Conservation (phyloP, 2,113 vertebrate species). For the Crotalus tigris region DNA sequence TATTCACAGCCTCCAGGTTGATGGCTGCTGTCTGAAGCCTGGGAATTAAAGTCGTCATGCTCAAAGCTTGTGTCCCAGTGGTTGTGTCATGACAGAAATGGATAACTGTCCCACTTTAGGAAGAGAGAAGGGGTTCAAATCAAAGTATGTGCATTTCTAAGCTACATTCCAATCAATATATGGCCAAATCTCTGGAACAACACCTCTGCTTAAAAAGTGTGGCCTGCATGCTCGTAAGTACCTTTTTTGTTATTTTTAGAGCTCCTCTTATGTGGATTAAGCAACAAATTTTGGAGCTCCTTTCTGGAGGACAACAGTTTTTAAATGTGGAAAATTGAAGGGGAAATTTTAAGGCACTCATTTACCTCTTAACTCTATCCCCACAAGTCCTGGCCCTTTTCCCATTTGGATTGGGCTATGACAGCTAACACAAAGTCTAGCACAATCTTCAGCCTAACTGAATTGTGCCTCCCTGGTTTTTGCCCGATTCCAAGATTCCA, state of each 20-base stretch:
- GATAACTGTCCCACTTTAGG: not conserved
- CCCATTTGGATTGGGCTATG: too few relatives aligned
- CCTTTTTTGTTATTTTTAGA: not conserved
- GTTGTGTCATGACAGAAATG: not conserved
- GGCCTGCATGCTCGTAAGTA: not conserved
- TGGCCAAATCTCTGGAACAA: not conserved
- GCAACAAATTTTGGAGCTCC: not conserved
- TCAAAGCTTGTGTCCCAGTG: not conserved
- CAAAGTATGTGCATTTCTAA: not conserved
- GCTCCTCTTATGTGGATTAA: not conserved
- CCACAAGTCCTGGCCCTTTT: too few relatives aligned
- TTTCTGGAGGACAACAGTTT: not conserved
- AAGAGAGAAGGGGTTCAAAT: not conserved
- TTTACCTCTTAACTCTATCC: too few relatives aligned
- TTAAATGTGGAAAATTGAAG: not conserved
- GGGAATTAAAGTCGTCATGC: not conserved
- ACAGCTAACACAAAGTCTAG: too few relatives aligned
- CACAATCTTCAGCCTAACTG: too few relatives aligned
- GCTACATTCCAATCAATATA: not conserved
- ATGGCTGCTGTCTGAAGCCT: not conserved
- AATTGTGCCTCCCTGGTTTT: not conserved
- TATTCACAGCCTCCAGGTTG: not conserved
- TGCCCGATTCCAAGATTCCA: not conserved
- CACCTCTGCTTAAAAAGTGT: not conserved
- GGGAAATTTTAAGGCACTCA: not conserved